These are phyloP conservation scores for Agrotis clavis DNA, from an alignment of 2,888 invertebrate species.

Conservation along the genomic window DNA sequence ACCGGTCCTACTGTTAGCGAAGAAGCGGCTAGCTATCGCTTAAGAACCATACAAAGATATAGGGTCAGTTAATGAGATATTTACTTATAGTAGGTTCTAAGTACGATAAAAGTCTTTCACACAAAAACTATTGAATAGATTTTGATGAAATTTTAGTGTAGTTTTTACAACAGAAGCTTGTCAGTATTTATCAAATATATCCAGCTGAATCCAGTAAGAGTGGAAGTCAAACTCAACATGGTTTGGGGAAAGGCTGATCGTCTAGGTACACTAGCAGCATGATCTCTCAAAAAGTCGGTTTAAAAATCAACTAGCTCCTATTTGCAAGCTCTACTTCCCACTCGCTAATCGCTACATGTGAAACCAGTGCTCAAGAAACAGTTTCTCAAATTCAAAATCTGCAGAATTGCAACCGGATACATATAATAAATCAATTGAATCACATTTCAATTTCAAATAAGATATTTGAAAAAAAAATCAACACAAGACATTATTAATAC, in stretches of 20 bases:
- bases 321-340: not conserved
- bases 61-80: no score
- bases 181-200: no score
- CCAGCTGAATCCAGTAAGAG: no score
- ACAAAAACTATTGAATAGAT: no score
- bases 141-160: no score
- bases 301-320: not conserved
- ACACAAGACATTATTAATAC: constrained; percentile 25
- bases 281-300: not conserved
- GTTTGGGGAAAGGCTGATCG: no score
- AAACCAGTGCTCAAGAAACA: not conserved
- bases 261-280: no score
- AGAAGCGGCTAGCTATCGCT: not conserved
- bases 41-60: not conserved
- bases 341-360: not conserved
- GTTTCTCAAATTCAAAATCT: not conserved
- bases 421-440: constrained; percentile 18
- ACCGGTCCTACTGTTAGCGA: not conserved
- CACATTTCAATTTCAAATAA: constrained; percentile 2
- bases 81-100: no score
- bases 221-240: no score
- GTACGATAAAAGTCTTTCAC: no score
- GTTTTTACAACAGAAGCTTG: no score
- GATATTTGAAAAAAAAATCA: not conserved
- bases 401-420: constrained; percentile 22